Evolutionary conservation across 2,113 vertebrate species (phyloP), one percentile per base, ranked within the genome.

Genomic region (Gulo gulo): DNA sequence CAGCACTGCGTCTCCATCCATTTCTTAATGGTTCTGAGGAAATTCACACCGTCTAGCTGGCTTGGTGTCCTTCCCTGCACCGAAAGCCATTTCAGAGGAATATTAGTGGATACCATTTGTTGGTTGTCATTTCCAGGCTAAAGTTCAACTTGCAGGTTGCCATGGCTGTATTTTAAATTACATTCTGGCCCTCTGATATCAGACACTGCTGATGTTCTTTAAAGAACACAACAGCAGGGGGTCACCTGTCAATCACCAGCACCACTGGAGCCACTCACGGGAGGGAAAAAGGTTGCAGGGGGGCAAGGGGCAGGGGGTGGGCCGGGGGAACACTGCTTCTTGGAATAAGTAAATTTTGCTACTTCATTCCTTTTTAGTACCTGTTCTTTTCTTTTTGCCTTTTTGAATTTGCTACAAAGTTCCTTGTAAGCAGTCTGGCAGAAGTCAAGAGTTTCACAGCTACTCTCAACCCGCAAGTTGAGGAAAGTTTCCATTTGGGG

Each of bases 101-200:
- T 82, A 87, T 80, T 36, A 91, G 90, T 69, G 92, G 86, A 90
- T 69, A 39, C 10, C 80, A 65, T 69, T 87, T 95, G 21, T 57
- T 61, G 47, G n/a, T 80, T 97, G 94, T 95, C 86, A 96, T 71
- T 97, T 90, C 87, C 57, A 71, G 63, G 79, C 36, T 69, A 91
- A 47, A 88, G 91, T 94, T 96, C 97, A 96, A 76, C 73, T 69
- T 74, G 39, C 73, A 91, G 94, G 76, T 84, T 88, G 92, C 91
- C 59, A 13, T 71, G 73, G 73, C 39, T 71, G 1, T 87, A 95
- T 87, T 97, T 97, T 82, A 97, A 95, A 96, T 96, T 90, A 95
- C 71, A 78, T 88, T 90, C 55, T 57, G 85, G 91, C 71, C 85
- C 57, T 93, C 69, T 86, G 29, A 84, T 92, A 69, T 47, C 79